Evolutionary conservation across 1,140 invertebrate species (phyloP), one percentile per base, ranked within the genome.

Genomic region (Anoplophora glabripennis): DNA sequence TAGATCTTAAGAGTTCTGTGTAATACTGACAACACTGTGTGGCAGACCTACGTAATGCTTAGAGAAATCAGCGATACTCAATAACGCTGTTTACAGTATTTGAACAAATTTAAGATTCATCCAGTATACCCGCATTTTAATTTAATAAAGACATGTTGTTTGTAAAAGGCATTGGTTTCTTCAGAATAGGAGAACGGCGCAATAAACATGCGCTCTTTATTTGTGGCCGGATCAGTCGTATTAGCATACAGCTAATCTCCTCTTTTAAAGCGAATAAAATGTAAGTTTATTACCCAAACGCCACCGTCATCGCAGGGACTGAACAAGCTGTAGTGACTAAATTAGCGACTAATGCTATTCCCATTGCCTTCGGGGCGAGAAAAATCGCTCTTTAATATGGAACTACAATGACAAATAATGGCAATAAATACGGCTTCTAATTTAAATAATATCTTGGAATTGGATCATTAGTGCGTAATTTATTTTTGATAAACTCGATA

Each of bases 241-340:
- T 46, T 46, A 46, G 44, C 44, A 46, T 46, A 46, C 18, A 17
- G 12, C 44, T 46, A 46, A 46, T 46, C 44, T 18, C 18, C 28
- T 11, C 15, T 46, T 46, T 46, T 46, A 46, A 21, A 28, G 44
- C 7, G 15, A 46, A 46, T 46, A 46, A 46, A 46, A 46, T 46
- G 28, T 21, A 12, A 46, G 11, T 46, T 46, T 46, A 46, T 46
- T 46, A 7, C 44, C 5, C 15, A 28, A 46, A 46, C 28, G 17
- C 18, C 44, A 28, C 21, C 21, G 12, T 18, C 17, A 28, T 5
- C 17, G 12, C 4, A n/a, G 44, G 28, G 28, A 21, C 11, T 46
- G 17, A 21, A 46, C 44, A 21, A 3, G 44, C 17, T 46, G 28
- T 18, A 28, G 12, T 10, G 44, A 46, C 44, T 46, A 18, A 46